Evolutionary conservation across 2,888 invertebrate genomes (phyloP), one percentile per base, ranked within the genome.

Genomic region (Antheraea yamamai): DNA sequence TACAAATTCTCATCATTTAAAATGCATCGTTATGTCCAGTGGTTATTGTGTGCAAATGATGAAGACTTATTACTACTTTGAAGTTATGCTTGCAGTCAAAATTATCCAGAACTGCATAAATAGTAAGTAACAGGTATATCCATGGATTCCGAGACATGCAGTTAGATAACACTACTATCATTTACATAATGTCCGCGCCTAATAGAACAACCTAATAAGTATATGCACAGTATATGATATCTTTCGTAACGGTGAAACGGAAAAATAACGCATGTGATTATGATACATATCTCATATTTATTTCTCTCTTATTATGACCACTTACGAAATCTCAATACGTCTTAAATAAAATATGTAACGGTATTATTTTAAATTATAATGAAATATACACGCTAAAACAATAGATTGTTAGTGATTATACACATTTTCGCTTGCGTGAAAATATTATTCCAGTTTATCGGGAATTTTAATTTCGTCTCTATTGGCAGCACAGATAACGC

Each of bases 101-200:
- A 84, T 82, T 81, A 83, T 82, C 83, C 80, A 79, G 80, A 80
- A 78, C 79, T 74, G 77, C 64, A 64, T 64, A 64, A 64, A 2
- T 12, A 26, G 14, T 14, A 64, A 12, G 78, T 81, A 81, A 81
- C 81, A 78, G 75, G 83, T 80, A 83, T 81, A 79, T 77, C 80
- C 79, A 80, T 79, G 77, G 81, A 79, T 78, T 81, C 80, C 10
- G 75, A 76, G 77, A 74, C 78, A 79, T 79, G 81, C 82, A 80
- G 78, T 85, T 83, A 79, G 84, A 86, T 89, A 84, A 83, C 86
- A 85, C 88, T 83, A 87, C 85, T 89, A 87, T 88, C 87, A 90
- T 91, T 89, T 85, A 87, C 89, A 91, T 90, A 90, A 89, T 89
- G 84, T 83, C 55, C 68, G 55, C 26, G 68, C 26, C 71, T 71